A percentile compares a stretch with the other conserved stretches of the same genome.
Conservation (phyloP, 1,140 invertebrate species). For the Pogonomyrmex barbatus region DNA sequence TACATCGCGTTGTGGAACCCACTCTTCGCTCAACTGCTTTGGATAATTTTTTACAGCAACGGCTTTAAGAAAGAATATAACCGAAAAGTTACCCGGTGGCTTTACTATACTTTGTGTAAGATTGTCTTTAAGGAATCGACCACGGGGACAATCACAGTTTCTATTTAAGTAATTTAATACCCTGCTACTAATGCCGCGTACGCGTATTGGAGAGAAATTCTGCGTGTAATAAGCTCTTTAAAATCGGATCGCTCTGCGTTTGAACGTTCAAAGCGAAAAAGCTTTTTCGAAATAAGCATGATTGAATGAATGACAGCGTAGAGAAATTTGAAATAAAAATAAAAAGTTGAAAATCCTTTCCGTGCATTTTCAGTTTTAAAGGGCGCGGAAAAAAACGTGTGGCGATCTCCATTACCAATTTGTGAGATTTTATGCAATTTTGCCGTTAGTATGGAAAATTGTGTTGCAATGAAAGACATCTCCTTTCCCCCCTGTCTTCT, state of each 20-base stretch:
- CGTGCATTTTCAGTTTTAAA: background rate
- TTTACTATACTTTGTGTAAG: slow-evolving; percentile 6
- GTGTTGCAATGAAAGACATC: too few relatives aligned
- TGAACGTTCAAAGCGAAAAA: slow-evolving; percentile 26
- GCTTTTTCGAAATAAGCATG: background rate
- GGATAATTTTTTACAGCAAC: background rate
- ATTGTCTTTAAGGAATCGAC: slow-evolving; percentile 11
- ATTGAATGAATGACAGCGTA: slow-evolving; percentile 28
- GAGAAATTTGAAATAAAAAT: background rate
- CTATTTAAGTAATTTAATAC: slow-evolving; percentile 42
- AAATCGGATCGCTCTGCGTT: slow-evolving; percentile 35
- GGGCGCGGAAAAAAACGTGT: background rate
- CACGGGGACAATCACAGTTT: background rate
- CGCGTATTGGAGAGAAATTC: slow-evolving; percentile 33
- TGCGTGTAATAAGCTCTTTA: slow-evolving; percentile 26
- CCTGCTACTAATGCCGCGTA: slow-evolving; percentile 3
- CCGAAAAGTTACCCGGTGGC: background rate
- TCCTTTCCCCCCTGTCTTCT: background rate
- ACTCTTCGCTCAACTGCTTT: slow-evolving; percentile 28
- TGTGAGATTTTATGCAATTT: background rate
- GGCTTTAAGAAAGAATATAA: slow-evolving; percentile 1
- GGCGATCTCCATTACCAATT: background rate
- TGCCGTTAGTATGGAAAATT: background rate
- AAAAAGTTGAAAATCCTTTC: slow-evolving; percentile 9
- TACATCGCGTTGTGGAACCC: slow-evolving; percentile 56